phyloP scores from a whole-genome alignment of 35 echinoderm and acorn worm species.

The Lytechinus variegatus region DNA sequence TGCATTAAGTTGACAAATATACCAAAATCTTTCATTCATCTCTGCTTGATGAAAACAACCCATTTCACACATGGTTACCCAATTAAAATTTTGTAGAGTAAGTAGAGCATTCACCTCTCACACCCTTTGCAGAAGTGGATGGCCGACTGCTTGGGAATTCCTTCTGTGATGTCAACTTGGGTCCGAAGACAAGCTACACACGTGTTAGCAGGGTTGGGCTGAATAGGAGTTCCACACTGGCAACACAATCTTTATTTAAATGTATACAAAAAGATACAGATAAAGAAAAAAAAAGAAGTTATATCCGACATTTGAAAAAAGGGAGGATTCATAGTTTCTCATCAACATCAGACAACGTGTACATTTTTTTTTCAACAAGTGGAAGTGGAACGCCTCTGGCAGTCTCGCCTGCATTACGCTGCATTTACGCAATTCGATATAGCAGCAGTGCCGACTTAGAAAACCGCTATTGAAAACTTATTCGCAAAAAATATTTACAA shows the following conservation, averaged over 20 bases:
- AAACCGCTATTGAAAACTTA: too few species aligned
- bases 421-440: too few species aligned
- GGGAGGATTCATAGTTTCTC: background rate
- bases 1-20: too few species aligned
- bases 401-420: too few species aligned
- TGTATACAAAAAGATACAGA: background rate
- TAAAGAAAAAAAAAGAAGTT: background rate
- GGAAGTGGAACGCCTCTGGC: too few species aligned
- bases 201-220: constrained; percentile 96
- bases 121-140: constrained; percentile 96
- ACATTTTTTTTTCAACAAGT: background rate
- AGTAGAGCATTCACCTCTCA: constrained; percentile 73
- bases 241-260: constrained; percentile 87
- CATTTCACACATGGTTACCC: too few species aligned
- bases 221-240: constrained; percentile 84
- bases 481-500: too few species aligned
- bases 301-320: background rate
- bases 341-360: background rate
- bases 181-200: constrained; percentile 95
- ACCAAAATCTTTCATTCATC: too few species aligned
- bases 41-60: too few species aligned
- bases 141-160: constrained; percentile 88
- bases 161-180: constrained; percentile 98
- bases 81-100: too few species aligned
- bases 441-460: too few species aligned